Percentiles rank a stretch among this genome's conserved stretches.
phyloP scores from a whole-genome alignment of 64 coral and sea anemone genomes.

The Astreopora myriophthalma region DNA sequence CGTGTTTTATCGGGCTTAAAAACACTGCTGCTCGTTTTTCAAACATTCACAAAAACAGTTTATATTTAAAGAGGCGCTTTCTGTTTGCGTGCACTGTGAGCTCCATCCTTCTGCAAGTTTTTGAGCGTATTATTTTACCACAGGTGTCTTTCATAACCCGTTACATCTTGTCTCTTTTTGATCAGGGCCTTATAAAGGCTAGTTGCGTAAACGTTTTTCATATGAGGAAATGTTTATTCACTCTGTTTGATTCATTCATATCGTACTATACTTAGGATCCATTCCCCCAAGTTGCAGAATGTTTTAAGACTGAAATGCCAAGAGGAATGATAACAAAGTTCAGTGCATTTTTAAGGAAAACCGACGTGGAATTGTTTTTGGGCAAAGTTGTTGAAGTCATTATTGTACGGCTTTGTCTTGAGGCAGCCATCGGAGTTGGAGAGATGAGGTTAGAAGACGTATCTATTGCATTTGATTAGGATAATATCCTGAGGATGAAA shows the following conservation, averaged over 20 bases:
- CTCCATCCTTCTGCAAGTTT: no score
- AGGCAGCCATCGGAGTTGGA: background rate
- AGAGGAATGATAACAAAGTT: background rate
- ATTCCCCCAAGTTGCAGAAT: slow-evolving; percentile 10
- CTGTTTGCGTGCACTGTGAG: no score
- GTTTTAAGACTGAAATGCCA: slow-evolving; percentile 37
- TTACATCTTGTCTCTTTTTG: no score
- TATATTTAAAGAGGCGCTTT: no score
- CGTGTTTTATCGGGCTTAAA: no score
- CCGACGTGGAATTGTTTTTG: slow-evolving; percentile 3
- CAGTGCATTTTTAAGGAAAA: background rate
- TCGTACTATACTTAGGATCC: slow-evolving; percentile 1
- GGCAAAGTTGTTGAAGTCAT: slow-evolving; percentile 45
- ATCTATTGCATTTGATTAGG: background rate
- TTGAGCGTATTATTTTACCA: no score
- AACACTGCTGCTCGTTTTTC: no score
- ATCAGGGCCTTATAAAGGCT: no score
- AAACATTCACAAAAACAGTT: no score
- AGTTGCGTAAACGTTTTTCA: no score
- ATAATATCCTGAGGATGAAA: background rate
- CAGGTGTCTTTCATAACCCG: no score
- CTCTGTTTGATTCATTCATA: background rate
- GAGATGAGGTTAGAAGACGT: background rate
- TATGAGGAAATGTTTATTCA: background rate
- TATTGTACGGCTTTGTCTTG: background rate